phyloP scores from a whole-genome alignment of 1,140 invertebrate genomes.

The Hypothenemus hampei region DNA sequence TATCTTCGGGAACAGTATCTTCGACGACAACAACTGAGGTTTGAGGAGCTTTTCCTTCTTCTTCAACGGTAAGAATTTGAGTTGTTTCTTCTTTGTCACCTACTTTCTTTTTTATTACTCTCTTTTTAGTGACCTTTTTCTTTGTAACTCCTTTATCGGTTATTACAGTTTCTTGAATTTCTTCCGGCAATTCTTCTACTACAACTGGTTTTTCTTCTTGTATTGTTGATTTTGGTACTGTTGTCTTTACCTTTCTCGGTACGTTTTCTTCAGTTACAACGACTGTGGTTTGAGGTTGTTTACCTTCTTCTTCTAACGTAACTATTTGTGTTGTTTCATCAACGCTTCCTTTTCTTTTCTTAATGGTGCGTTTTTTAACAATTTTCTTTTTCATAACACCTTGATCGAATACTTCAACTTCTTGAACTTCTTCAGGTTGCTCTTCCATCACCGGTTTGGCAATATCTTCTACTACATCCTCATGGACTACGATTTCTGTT shows the following conservation, averaged over 20 bases:
- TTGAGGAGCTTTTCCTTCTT: conserved; percentile 38
- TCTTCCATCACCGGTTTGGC: conserved; percentile 24
- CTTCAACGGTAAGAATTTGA: conserved; percentile 39
- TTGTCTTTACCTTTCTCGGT: conserved; percentile 9
- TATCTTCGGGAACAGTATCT: conserved; percentile 32
- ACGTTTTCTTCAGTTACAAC: conserved; percentile 36
- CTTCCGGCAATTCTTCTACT: conserved; percentile 35
- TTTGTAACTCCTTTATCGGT: conserved; percentile 34
- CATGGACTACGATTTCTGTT: conserved; percentile 23
- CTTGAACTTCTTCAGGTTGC: conserved; percentile 39
- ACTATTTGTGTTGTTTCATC: conserved; percentile 41
- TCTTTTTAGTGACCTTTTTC: conserved; percentile 43
- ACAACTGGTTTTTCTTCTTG: conserved; percentile 28
- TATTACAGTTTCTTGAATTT: conserved; percentile 40
- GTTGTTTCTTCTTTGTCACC: conserved; percentile 40
- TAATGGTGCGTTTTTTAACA: conserved; percentile 39
- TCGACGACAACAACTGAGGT: conserved; percentile 34
- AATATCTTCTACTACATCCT: conserved; percentile 6
- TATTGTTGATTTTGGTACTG: conserved; percentile 16
- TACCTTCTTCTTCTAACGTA: conserved; percentile 44
- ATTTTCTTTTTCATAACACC: conserved; percentile 35
- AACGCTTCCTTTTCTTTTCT: conserved; percentile 38
- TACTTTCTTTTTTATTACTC: conserved; percentile 41
- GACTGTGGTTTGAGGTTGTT: conserved; percentile 39
- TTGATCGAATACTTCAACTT: conserved; percentile 27